phyloP scores from a whole-genome alignment of 2,888 invertebrate genomes.

The Drosophila fungiperda region DNA sequence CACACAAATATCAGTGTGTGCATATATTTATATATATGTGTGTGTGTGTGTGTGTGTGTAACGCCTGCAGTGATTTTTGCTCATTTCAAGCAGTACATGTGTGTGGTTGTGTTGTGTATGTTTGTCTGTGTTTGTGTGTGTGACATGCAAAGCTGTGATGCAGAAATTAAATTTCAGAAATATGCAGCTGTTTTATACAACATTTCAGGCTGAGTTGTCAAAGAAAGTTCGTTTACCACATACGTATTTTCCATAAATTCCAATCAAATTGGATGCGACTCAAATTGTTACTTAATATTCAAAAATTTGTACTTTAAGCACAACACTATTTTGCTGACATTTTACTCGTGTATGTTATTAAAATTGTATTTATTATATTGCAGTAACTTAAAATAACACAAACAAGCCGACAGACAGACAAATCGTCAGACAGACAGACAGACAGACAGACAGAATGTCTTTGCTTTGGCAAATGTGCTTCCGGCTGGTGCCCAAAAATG shows the following conservation, averaged over 20 bases:
- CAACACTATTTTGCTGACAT: slow-evolving; percentile 10
- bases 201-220: slow-evolving; percentile 51
- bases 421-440: not conserved
- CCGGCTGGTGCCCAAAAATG: slow-evolving; percentile 40
- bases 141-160: slow-evolving; percentile 48
- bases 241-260: slow-evolving; percentile 23
- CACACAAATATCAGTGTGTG: not conserved
- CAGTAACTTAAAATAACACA: slow-evolving; percentile 24
- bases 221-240: slow-evolving; percentile 27
- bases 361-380: slow-evolving; percentile 26
- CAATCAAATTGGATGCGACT: not conserved
- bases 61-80: slow-evolving; percentile 68
- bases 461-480: slow-evolving; percentile 51
- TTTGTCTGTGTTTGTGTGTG: not conserved
- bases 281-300: not conserved
- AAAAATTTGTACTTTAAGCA: not conserved
- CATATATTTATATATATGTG: not conserved
- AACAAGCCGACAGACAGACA: not conserved
- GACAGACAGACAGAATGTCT: not conserved
- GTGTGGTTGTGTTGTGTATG: slow-evolving; percentile 1
- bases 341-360: slow-evolving; percentile 12
- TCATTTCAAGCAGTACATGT: slow-evolving; percentile 39
- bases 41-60: not conserved
- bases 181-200: slow-evolving; percentile 69
- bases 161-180: slow-evolving; percentile 71